These are phyloP conservation scores for Catonia carolina DNA, from an alignment of 2,888 invertebrate species.

Conservation along the genomic window DNA sequence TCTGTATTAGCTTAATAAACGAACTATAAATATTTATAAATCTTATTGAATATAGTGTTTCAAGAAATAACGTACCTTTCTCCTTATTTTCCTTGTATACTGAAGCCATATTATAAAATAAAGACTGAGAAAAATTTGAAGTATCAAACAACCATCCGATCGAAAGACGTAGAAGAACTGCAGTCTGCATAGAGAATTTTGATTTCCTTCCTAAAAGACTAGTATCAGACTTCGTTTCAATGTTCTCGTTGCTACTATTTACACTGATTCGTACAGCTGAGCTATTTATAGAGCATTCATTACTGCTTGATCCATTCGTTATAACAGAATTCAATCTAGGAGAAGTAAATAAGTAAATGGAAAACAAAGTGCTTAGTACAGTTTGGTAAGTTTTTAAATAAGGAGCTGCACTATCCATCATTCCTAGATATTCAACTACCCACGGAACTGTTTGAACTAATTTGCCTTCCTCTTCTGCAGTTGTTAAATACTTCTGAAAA, in stretches of 20 bases:
- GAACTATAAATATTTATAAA: no score
- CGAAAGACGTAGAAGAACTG: slow-evolving; percentile 8
- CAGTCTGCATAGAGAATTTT: no score
- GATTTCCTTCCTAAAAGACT: no score
- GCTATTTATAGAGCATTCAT: no score
- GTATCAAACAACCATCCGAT: slow-evolving; percentile 23
- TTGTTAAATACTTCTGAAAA: background rate
- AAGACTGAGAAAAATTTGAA: slow-evolving; percentile 11
- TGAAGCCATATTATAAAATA: slow-evolving; percentile 8
- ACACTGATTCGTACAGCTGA: no score
- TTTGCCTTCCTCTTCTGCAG: slow-evolving; percentile 5
- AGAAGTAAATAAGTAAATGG: slow-evolving; percentile 1
- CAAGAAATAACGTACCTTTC: no score
- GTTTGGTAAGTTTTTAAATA: slow-evolving; percentile 11
- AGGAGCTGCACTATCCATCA: slow-evolving; percentile 21
- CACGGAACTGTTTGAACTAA: slow-evolving; percentile 22
- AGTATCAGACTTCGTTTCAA: no score
- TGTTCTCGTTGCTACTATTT: no score
- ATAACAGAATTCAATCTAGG: background rate
- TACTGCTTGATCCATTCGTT: background rate
- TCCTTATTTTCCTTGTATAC: no score
- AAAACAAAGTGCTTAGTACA: slow-evolving; percentile 1
- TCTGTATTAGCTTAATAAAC: no score
- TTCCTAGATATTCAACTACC: slow-evolving; percentile 20
- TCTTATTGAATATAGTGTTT: no score